phyloP scores from a whole-genome alignment of 2,797 vertebrate species.

The Trematomus bernacchii region DNA sequence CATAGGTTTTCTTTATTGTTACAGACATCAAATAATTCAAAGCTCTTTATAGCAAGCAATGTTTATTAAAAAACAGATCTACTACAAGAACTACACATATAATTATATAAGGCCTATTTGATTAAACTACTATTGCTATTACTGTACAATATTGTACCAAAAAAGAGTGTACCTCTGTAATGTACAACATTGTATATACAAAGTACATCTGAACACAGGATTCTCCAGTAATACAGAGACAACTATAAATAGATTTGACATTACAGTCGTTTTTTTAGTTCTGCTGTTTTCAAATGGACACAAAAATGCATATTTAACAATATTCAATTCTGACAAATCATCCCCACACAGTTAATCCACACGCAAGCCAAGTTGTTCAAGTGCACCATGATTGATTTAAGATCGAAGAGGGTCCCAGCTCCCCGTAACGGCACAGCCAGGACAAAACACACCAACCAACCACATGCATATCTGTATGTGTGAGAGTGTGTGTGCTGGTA shows the following conservation, averaged over 20 bases:
- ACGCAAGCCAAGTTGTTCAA: slow-evolving; percentile 84
- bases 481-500: slow-evolving; percentile 22
- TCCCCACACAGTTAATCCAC: slow-evolving; percentile 83
- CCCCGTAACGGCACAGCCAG: slow-evolving; percentile 63
- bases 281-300: slow-evolving; percentile 82
- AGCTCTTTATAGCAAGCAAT: slow-evolving; percentile 86
- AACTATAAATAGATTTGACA: slow-evolving; percentile 90
- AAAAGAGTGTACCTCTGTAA: slow-evolving; percentile 93
- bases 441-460: slow-evolving; percentile 67
- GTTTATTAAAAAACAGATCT: slow-evolving; percentile 87
- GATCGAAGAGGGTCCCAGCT: slow-evolving; percentile 69
- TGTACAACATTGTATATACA: slow-evolving; percentile 97
- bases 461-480: slow-evolving; percentile 54
- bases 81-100: slow-evolving; percentile 89
- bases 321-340: slow-evolving; percentile 78
- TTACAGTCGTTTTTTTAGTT: slow-evolving; percentile 84
- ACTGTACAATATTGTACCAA: slow-evolving; percentile 91
- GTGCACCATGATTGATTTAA: slow-evolving; percentile 83
- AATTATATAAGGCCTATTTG: slow-evolving; percentile 89
- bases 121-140: slow-evolving; percentile 90
- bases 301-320: slow-evolving; percentile 87
- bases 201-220: slow-evolving; percentile 93
- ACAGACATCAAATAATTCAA: slow-evolving; percentile 33
- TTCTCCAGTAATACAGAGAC: slow-evolving; percentile 90
- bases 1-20: background rate